Evolutionary conservation across 2,797 vertebrate genomes (phyloP).

Genomic region (Leptatherina wallacei): DNA sequence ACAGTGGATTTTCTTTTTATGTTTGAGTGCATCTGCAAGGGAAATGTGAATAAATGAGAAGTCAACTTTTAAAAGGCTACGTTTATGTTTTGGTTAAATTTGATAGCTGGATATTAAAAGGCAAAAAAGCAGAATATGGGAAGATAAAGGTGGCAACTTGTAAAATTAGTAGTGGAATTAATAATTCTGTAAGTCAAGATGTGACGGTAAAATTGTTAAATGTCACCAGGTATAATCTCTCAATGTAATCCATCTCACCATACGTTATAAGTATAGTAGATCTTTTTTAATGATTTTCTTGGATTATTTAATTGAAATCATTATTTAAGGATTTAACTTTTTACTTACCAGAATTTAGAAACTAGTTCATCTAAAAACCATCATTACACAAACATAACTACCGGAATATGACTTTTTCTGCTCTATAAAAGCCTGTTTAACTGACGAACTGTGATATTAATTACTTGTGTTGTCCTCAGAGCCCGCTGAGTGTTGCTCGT

Average conservation of each 20-base stretch:
- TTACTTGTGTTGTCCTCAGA: constrained; percentile 56
- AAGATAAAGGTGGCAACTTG: neutral
- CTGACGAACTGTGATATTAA: constrained; percentile 32
- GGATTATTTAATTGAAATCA: neutral
- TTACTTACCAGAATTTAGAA: neutral
- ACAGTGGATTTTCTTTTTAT: constrained; percentile 34
- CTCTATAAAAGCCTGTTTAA: neutral
- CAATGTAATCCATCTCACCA: neutral
- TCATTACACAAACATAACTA: neutral
- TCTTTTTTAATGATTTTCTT: neutral
- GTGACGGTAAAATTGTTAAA: neutral
- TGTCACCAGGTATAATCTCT: neutral
- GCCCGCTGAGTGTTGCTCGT: constrained; percentile 52
- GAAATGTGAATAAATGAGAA: neutral
- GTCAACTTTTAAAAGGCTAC: neutral
- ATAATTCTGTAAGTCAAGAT: neutral
- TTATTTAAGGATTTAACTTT: neutral
- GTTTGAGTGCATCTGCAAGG: neutral
- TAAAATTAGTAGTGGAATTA: neutral
- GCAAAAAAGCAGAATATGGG: neutral
- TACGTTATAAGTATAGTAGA: neutral
- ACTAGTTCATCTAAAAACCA: neutral
- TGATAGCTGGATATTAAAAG: neutral
- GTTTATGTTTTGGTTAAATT: neutral
- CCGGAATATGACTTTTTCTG: neutral